A percentile compares a stretch with the other conserved stretches of the same genome.
Evolutionary conservation across 2,113 vertebrate species (phyloP).

Genomic region (Arenaria interpres): DNA sequence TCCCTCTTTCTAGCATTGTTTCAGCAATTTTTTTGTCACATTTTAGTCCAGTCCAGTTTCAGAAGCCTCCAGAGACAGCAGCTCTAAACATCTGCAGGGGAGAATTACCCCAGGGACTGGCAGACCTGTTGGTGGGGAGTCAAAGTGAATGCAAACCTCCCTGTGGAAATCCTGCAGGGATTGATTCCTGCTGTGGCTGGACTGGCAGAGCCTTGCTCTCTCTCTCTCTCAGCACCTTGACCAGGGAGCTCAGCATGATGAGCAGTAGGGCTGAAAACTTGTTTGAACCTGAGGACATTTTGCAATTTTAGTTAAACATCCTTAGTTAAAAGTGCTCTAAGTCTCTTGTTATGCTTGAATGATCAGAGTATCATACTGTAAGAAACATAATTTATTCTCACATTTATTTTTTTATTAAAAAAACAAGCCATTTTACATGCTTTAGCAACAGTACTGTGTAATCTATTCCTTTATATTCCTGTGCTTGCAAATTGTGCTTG

Average conservation of each 20-base stretch:
- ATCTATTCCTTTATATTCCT: background rate
- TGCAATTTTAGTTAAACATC: background rate
- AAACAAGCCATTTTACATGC: background rate
- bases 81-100: accelerated
- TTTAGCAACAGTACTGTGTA: background rate
- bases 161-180: accelerated
- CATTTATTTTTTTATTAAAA: background rate
- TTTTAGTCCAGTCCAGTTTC: background rate
- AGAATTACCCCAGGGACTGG: background rate
- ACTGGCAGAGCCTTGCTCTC: background rate
- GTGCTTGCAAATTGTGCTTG: background rate
- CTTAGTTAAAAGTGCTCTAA: background rate
- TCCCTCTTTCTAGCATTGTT: background rate
- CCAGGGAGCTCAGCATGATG: background rate
- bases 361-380: background rate
- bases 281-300: background rate
- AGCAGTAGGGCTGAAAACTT: background rate
- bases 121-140: background rate
- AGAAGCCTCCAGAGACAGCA: background rate
- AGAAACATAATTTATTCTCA: background rate
- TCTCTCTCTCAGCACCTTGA: background rate
- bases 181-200: background rate
- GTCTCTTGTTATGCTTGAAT: background rate
- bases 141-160: background rate
- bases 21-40: background rate